Evolutionary conservation across 1,140 invertebrate species (phyloP), one percentile per base, ranked within the genome.

Genomic region (Stegodyphus dumicola): DNA sequence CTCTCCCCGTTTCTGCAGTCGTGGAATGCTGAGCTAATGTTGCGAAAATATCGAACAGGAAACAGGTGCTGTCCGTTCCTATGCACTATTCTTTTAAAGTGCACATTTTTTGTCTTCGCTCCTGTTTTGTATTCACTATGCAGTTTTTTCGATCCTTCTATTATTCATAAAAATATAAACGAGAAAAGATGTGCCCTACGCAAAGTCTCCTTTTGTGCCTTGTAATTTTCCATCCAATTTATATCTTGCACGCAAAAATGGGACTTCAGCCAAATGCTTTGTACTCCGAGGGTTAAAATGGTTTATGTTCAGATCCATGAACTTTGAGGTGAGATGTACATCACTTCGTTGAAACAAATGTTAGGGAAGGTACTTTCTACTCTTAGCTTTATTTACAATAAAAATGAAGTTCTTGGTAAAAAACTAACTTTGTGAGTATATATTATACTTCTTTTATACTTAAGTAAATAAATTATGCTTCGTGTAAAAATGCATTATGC

Each of bases 221-320:
- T 10, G 56, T 78, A 78, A 78, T 78, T 67, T 78, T 69, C 51
- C 17, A 6, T 54, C 65, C 77, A 78, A 78, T 78, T 78, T 78
- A 78, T 67, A 69, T 11, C 77, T 18, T 2, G 51, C 65, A 67
- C 77, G 65, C 60, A 54, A 78, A 33, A 78, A 53, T 56, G 77
- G 77, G 77, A 15, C 48, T 51, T 5, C 6, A 49, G 49, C 65
- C 77, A 78, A 78, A 56, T 52, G 15, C 18, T 53, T 69, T 13
- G 7, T 18, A 67, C 33, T 33, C 33, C 33, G 33, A 33, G 33
- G 33, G 33, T 33, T 33, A 33, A 33, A 33, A 33, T 33, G 33
- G 33, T 33, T 33, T 33, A 33, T 33, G 33, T 33, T 33, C 1
- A 33, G 33, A 33, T 33, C 33, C 33, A 33, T 33, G 33, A 33